Evolutionary conservation across 1,140 invertebrate genomes (phyloP).

Genomic region (Dinothrombium tinctorium): DNA sequence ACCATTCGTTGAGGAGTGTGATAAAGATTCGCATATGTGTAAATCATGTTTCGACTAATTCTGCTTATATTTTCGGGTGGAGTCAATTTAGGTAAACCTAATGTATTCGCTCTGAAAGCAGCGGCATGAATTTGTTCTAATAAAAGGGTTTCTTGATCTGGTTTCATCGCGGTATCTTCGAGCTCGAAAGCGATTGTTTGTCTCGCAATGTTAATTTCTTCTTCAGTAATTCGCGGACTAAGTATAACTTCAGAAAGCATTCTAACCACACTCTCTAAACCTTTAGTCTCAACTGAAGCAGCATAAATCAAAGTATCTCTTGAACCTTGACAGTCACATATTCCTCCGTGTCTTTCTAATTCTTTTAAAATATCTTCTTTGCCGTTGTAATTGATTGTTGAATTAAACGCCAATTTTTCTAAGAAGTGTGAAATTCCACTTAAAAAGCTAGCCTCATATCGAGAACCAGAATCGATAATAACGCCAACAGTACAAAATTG

Average conservation of each 20-base stretch:
- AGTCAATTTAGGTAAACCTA: conserved; percentile 90
- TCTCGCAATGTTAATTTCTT: conserved; percentile 42
- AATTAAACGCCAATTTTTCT: conserved; percentile 90
- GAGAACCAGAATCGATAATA: conserved; percentile 75
- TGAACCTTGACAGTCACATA: conserved; percentile 91
- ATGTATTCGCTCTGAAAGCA: conserved; percentile 70
- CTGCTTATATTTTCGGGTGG: conserved; percentile 47
- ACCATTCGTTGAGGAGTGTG: conserved; percentile 80
- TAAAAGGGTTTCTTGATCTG: conserved; percentile 76
- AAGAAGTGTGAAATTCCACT: conserved; percentile 89
- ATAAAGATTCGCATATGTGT: conserved; percentile 67
- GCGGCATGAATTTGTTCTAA: conserved; percentile 88
- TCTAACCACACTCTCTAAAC: conserved; percentile 56
- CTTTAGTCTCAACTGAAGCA: conserved; percentile 61
- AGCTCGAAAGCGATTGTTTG: conserved; percentile 72
- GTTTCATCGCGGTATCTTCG: conserved; percentile 63
- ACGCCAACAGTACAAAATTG: conserved; percentile 94
- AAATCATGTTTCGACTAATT: conserved; percentile 49
- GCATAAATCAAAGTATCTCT: conserved; percentile 91
- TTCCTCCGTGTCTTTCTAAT: conserved; percentile 80
- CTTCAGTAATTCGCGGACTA: conserved; percentile 46
- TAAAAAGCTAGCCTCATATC: conserved; percentile 83
- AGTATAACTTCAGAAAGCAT: conserved; percentile 75
- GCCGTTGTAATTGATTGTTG: conserved; percentile 46
- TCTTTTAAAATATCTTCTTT: conserved; percentile 61